Conservation (phyloP, 92 coral and sea anemone genomes). For the Porites lobata region DNA sequence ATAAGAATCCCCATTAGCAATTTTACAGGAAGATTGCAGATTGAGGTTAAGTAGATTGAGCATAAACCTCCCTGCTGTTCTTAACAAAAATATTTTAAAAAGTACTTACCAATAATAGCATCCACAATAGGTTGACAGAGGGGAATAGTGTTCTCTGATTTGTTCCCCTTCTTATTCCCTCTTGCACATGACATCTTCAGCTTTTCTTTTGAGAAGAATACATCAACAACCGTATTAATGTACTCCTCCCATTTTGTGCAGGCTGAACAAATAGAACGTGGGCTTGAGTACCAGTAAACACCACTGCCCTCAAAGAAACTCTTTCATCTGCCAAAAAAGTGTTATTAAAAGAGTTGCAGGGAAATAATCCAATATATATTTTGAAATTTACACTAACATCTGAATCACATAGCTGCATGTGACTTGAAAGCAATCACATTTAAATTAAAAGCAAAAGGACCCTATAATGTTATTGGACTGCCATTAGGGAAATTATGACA, state of each 20-base stretch:
- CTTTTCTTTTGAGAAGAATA: slow-evolving; percentile 47
- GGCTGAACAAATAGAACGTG: slow-evolving; percentile 33
- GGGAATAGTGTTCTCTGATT: slow-evolving; percentile 34
- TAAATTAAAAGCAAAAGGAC: too few species aligned
- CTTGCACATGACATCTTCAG: slow-evolving; percentile 56
- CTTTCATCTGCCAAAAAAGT: slow-evolving; percentile 48
- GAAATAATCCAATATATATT: too few species aligned
- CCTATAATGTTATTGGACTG: too few species aligned
- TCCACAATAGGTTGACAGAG: slow-evolving; percentile 47
- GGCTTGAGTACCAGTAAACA: slow-evolving; percentile 46
- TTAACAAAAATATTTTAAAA: not conserved
- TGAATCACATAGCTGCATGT: too few species aligned
- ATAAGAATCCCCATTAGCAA: not conserved
- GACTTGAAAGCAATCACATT: too few species aligned
- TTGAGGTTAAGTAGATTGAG: too few species aligned
- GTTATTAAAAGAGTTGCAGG: too few species aligned
- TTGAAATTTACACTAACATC: too few species aligned
- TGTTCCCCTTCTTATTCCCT: slow-evolving; percentile 51
- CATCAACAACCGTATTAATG: slow-evolving; percentile 43
- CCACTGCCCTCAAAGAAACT: slow-evolving; percentile 65
- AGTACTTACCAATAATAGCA: slow-evolving; percentile 40
- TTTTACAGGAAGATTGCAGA: not conserved
- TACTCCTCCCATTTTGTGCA: slow-evolving; percentile 56
- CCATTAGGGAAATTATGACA: too few species aligned
- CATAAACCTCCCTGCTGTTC: not conserved